Conservation (phyloP, 2,888 invertebrate species). For the Cenopis cana region DNA sequence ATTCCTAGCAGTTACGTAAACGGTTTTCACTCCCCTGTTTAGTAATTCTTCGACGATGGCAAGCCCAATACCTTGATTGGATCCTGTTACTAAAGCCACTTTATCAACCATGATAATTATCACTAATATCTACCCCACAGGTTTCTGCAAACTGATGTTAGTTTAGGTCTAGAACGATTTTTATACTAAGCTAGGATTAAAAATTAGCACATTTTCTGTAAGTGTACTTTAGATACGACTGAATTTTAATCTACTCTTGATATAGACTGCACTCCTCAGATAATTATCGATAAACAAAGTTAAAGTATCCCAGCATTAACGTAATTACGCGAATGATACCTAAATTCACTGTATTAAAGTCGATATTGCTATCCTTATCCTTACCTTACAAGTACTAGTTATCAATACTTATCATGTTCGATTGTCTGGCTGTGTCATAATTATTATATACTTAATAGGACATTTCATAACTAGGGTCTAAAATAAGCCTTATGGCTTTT, state of each 20-base stretch:
- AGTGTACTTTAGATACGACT: neutral
- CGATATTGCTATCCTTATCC: too few relatives aligned
- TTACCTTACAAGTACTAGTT: too few relatives aligned
- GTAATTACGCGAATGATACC: neutral
- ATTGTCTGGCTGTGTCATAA: too few relatives aligned
- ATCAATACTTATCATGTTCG: too few relatives aligned
- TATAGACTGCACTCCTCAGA: neutral
- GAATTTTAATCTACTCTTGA: neutral
- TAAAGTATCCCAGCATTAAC: too few relatives aligned
- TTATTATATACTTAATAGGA: too few relatives aligned
- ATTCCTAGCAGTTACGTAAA: slow-evolving; percentile 87
- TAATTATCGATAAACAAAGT: too few relatives aligned
- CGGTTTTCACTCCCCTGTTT: slow-evolving; percentile 84
- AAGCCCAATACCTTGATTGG: slow-evolving; percentile 88
- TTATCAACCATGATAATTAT: slow-evolving; percentile 43
- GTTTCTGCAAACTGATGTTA: neutral
- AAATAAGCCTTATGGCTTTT: too few relatives aligned
- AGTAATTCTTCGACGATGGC: slow-evolving; percentile 86
- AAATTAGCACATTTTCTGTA: too few relatives aligned
- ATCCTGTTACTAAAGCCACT: slow-evolving; percentile 84
- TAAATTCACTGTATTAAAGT: neutral
- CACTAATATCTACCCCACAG: neutral
- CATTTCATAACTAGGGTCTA: too few relatives aligned
- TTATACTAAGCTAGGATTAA: neutral
- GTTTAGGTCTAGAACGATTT: neutral